Evolutionary conservation across 2,797 vertebrate genomes (phyloP), one percentile per base, ranked within the genome.

Genomic region (Dromococcyx pavoninus): DNA sequence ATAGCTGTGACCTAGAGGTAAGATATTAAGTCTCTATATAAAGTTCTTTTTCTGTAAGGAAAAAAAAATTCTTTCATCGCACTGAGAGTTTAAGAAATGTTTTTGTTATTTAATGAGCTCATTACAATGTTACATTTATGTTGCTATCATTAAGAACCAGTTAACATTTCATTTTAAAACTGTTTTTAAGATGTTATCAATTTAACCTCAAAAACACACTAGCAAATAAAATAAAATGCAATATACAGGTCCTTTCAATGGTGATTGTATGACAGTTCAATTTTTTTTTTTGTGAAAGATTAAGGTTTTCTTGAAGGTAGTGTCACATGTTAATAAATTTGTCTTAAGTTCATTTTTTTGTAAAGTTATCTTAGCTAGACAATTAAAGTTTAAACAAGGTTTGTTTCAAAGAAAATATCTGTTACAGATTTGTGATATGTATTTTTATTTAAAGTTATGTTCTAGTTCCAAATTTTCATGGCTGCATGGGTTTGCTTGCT

Each of bases 1-100:
- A 98, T 97, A 97, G 91, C 95, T 99, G 98, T 82, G 99, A 99
- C 86, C 95, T 99, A 81, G 99, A 99, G 99, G 99, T 99, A 97
- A 98, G 98, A 10, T 32, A 24, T 17, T 25, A 58, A 50, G 24
- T 66, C 3, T 12, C n/a, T 76, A 1, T 5, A 12, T 16, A 46
- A 30, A 54, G 12, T 4, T 83, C 25, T 33, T 57, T 33, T 57
- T 80, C 43, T 80, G 2, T 10, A 14, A 6, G 13, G 19, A 44
- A 62, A 43, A 74, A 72, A 85, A 53, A 32, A 72, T 30, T 7
- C 14, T 62, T 61, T 93, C 11, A 5, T 43, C 89, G 11, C n/a
- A 54, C 41, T 44, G 14, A 11, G 11, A 65, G 18, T 50, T 84
- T 41, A 66, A 16, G 0, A n/a, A 46, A 32, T 6, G n/a, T 66